Conservation (phyloP, 2,888 invertebrate species). For the Lepeophtheirus nordmannii region DNA sequence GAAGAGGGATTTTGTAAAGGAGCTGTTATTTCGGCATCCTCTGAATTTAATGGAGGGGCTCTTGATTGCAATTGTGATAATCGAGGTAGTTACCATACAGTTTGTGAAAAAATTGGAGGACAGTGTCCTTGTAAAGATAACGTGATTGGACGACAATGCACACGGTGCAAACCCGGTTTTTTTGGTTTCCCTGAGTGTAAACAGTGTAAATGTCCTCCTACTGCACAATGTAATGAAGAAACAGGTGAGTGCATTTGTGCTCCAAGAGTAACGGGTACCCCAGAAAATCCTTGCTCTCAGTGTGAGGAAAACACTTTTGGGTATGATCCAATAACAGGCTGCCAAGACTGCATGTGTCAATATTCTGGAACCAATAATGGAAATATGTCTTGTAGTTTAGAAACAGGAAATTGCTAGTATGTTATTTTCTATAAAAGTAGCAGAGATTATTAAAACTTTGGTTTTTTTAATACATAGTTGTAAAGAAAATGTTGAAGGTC, state of each 20-base stretch:
- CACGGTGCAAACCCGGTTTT: slow-evolving; percentile 68
- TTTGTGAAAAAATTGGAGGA: slow-evolving; percentile 84
- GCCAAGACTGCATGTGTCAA: slow-evolving; percentile 83
- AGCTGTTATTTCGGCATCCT: slow-evolving; percentile 78
- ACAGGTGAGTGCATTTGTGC: slow-evolving; percentile 78
- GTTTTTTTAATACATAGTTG: slow-evolving; percentile 44
- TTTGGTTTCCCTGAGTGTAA: slow-evolving; percentile 90
- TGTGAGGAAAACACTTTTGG: slow-evolving; percentile 80
- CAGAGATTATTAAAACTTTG: neutral
- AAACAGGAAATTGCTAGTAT: slow-evolving; percentile 68
- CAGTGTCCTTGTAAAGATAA: slow-evolving; percentile 84
- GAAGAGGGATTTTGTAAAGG: slow-evolving; percentile 54
- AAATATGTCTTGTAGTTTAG: slow-evolving; percentile 68
- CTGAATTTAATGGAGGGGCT: slow-evolving; percentile 87
- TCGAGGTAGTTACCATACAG: slow-evolving; percentile 58
- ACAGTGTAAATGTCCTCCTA: slow-evolving; percentile 68
- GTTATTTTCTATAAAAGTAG: slow-evolving; percentile 22
- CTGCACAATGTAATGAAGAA: slow-evolving; percentile 59
- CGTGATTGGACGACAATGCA: slow-evolving; percentile 75
- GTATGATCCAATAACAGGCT: slow-evolving; percentile 82
- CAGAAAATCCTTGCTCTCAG: slow-evolving; percentile 51
- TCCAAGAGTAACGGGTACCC: slow-evolving; percentile 66
- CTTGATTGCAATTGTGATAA: slow-evolving; percentile 73
- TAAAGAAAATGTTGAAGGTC: slow-evolving; percentile 66
- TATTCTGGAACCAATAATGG: slow-evolving; percentile 57